phyloP scores from a whole-genome alignment of 2,797 vertebrate genomes.

The Mormyrus hasselquistii region DNA sequence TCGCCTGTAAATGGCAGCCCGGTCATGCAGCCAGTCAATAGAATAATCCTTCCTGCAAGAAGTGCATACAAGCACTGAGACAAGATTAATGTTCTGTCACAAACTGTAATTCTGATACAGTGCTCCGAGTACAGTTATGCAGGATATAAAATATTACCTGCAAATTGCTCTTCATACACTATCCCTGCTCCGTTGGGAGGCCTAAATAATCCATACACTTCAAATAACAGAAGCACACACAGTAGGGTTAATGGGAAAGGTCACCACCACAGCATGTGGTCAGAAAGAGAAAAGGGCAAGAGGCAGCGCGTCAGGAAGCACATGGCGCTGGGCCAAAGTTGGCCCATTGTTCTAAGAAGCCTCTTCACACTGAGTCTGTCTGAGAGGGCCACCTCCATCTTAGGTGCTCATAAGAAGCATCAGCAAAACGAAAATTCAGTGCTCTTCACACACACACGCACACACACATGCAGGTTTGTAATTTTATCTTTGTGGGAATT shows the following conservation, averaged over 20 bases:
- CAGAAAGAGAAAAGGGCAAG: constrained; percentile 64
- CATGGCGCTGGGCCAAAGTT: constrained; percentile 53
- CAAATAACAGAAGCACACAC: constrained; percentile 61
- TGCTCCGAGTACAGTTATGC: constrained; percentile 10
- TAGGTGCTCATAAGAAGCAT: background rate
- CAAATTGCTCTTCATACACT: constrained; percentile 23
- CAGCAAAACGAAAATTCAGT: background rate
- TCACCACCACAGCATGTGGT: constrained; percentile 62
- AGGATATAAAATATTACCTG: constrained; percentile 18
- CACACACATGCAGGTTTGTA: background rate
- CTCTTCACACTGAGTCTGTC: constrained; percentile 5
- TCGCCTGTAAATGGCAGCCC: background rate
- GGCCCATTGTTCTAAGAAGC: constrained; percentile 35
- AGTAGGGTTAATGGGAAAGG: constrained; percentile 73
- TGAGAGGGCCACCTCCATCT: background rate
- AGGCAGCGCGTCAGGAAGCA: constrained; percentile 57
- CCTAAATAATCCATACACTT: constrained; percentile 59
- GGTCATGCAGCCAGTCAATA: constrained; percentile 2
- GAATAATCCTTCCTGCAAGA: background rate
- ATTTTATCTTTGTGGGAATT: background rate
- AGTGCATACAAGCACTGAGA: constrained; percentile 2
- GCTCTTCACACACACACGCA: background rate
- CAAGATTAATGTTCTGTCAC: constrained; percentile 15
- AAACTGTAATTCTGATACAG: constrained; percentile 11
- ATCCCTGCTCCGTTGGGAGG: constrained; percentile 24